Conservation (phyloP, 2,888 invertebrate genomes). For the Drepana falcataria region DNA sequence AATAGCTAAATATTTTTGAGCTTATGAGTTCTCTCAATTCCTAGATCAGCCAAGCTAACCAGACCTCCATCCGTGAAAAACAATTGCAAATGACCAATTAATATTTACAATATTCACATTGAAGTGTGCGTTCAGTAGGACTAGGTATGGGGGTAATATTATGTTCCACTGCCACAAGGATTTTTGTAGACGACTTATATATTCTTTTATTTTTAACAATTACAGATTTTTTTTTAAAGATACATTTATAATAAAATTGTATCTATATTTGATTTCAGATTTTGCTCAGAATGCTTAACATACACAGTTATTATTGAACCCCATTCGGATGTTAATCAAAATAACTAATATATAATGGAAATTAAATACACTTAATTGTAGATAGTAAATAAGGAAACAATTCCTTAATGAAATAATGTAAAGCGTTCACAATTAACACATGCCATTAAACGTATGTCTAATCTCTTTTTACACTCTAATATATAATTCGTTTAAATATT, state of each 20-base stretch:
- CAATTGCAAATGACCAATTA: constrained; percentile 34
- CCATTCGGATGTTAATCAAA: too few species aligned
- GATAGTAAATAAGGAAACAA: too few species aligned
- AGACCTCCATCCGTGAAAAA: constrained; percentile 35
- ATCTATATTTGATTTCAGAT: background rate
- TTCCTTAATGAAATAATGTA: too few species aligned
- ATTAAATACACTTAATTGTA: too few species aligned
- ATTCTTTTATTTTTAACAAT: background rate
- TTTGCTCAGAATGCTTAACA: too few species aligned
- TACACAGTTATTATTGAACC: too few species aligned
- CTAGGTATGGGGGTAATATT: background rate
- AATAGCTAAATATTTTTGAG: constrained; percentile 65
- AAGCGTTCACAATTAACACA: too few species aligned
- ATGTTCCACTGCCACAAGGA: background rate
- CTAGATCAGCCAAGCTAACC: constrained; percentile 67
- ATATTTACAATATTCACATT: constrained; percentile 43
- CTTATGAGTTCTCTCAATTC: constrained; percentile 74
- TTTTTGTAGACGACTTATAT: background rate
- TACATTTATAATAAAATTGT: background rate
- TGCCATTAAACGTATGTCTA: too few species aligned
- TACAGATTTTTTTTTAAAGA: background rate
- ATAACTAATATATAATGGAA: too few species aligned
- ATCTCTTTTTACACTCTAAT: too few species aligned
- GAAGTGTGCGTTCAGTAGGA: constrained; percentile 1
- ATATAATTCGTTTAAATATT: too few species aligned